phyloP scores from a whole-genome alignment of 2,797 vertebrate species.

The Chaenodraco wilsoni region DNA sequence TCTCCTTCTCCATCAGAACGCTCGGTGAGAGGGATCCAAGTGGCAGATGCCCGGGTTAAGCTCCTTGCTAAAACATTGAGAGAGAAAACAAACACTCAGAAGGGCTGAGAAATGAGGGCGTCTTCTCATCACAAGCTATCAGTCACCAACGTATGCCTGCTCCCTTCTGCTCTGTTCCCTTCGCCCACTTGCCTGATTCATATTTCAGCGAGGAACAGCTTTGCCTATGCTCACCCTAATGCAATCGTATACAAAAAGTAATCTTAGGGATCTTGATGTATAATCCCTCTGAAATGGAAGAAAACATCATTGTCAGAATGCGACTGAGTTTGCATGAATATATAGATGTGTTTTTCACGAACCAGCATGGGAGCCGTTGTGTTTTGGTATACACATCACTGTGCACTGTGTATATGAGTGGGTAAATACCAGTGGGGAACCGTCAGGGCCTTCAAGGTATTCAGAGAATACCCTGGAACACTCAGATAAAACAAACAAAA shows the following conservation, averaged over 20 bases:
- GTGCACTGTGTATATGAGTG: constrained; percentile 7
- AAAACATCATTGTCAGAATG: constrained; percentile 8
- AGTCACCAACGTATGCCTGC: constrained; percentile 57
- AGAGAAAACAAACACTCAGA: constrained; percentile 72
- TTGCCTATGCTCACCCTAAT: constrained; percentile 26
- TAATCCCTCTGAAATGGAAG: constrained; percentile 12
- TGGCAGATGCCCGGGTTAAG: constrained; percentile 62
- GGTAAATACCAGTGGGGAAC: background rate
- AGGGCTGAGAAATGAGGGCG: constrained; percentile 55
- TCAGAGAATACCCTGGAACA: no score
- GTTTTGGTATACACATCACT: constrained; percentile 25
- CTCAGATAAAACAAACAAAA: no score
- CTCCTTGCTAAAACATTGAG: constrained; percentile 60
- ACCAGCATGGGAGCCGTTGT: constrained; percentile 9
- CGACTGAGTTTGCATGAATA: constrained; percentile 3
- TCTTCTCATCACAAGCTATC: constrained; percentile 62
- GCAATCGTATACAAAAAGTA: constrained; percentile 20
- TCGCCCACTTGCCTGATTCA: constrained; percentile 66
- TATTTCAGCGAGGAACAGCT: constrained; percentile 65
- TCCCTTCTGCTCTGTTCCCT: constrained; percentile 62
- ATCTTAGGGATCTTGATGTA: constrained; percentile 20
- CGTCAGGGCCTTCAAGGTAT: no score
- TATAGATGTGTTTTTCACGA: constrained; percentile 5
- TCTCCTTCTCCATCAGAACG: background rate
- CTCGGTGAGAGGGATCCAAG: constrained; percentile 27